Percentiles rank a stretch among this genome's conserved stretches.
These are phyloP conservation scores for Misgurnus mizolepis DNA, from an alignment of 2,113 vertebrate species.

Conservation along the genomic window DNA sequence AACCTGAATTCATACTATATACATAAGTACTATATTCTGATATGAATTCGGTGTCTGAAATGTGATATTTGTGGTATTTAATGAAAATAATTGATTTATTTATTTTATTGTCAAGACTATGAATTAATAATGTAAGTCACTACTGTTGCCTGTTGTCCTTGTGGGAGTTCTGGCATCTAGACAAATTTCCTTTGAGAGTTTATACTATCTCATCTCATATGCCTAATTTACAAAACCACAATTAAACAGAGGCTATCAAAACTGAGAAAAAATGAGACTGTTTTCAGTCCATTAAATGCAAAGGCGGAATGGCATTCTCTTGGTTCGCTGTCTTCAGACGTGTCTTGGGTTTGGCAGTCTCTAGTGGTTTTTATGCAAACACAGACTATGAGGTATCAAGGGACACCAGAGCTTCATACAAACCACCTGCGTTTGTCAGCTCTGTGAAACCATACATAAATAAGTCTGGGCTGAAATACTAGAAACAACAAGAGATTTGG, in stretches of 20 bases:
- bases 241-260: neutral
- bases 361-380: slow-evolving; percentile 34
- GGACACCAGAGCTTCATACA: slow-evolving; percentile 24
- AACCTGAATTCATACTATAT: too few species aligned
- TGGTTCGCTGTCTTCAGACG: neutral
- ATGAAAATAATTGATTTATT: slow-evolving; percentile 4
- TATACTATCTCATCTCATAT: neutral
- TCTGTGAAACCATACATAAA: slow-evolving; percentile 23
- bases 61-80: neutral
- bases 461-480: neutral
- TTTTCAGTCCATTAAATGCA: neutral
- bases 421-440: slow-evolving; percentile 36
- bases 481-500: neutral
- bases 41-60: neutral
- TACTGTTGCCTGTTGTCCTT: neutral
- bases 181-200: neutral
- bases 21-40: too few species aligned
- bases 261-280: neutral
- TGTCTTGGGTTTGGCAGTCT: slow-evolving; percentile 14
- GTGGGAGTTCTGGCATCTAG: neutral
- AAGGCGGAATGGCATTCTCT: neutral
- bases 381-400: neutral
- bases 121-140: neutral
- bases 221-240: neutral
- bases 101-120: neutral